These are phyloP conservation scores for Verasper variegatus DNA, from an alignment of 2,113 vertebrate genomes.

Conservation along the genomic window DNA sequence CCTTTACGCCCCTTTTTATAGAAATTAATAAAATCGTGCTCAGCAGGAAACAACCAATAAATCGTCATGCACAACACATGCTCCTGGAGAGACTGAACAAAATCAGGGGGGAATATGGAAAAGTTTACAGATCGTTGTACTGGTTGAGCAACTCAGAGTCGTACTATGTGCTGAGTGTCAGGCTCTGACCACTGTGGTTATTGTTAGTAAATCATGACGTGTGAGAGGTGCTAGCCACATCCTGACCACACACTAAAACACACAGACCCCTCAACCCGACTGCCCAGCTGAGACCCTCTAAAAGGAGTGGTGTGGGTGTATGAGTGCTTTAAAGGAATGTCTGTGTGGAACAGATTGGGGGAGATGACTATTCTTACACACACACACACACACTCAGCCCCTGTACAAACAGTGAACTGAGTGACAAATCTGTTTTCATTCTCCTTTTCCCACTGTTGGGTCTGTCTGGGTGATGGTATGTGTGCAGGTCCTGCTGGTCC, in stretches of 20 bases:
- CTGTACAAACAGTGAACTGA: slow-evolving; percentile 63
- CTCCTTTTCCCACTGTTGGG: slow-evolving; percentile 38
- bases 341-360: slow-evolving; percentile 46
- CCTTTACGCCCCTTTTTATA: slow-evolving; percentile 23
- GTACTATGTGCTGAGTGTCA: slow-evolving; percentile 63
- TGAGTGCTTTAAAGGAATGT: slow-evolving; percentile 40
- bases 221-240: slow-evolving; percentile 71
- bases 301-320: slow-evolving; percentile 27
- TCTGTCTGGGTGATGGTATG: slow-evolving; percentile 24
- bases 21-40: slow-evolving; percentile 49
- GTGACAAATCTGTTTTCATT: slow-evolving; percentile 71
- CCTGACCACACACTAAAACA: slow-evolving; percentile 73
- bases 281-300: slow-evolving; percentile 29
- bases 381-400: slow-evolving; percentile 17
- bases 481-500: slow-evolving; percentile 3
- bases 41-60: slow-evolving; percentile 55
- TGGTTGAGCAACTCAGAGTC: slow-evolving; percentile 43
- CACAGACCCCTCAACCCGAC: slow-evolving; percentile 62
- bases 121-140: slow-evolving; percentile 42
- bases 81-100: slow-evolving; percentile 19
- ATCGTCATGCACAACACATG: slow-evolving; percentile 28
- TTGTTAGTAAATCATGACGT: slow-evolving; percentile 71
- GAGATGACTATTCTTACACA: slow-evolving; percentile 56
- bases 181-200: slow-evolving; percentile 54
- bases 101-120: slow-evolving; percentile 14